A percentile compares a stretch with the other conserved stretches of the same genome.
phyloP scores from a whole-genome alignment of 2,113 vertebrate species.

The Sakesphorus luctuosus region DNA sequence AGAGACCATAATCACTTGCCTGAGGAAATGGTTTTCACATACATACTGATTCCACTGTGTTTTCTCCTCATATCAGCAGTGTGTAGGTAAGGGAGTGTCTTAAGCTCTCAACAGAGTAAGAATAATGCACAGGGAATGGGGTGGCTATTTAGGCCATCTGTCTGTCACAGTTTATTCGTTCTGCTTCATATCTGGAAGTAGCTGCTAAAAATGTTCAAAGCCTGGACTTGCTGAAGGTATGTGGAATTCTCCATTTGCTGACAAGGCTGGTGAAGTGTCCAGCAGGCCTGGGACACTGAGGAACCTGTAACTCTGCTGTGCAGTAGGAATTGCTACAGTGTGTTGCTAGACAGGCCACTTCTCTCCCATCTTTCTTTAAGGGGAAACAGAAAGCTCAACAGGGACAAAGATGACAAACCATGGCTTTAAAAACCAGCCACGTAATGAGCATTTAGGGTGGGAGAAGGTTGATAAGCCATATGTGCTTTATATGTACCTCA shows the following conservation, averaged over 20 bases:
- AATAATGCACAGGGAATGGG: neutral
- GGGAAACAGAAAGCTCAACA: neutral
- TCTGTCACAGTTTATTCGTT: neutral
- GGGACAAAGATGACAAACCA: neutral
- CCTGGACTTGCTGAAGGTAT: neutral
- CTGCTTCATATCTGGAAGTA: neutral
- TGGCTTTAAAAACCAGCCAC: neutral
- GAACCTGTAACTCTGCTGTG: neutral
- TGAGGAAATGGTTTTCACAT: constrained; percentile 37
- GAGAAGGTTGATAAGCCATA: neutral
- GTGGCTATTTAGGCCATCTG: neutral
- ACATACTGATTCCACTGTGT: neutral
- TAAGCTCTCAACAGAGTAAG: neutral
- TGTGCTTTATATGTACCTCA: neutral
- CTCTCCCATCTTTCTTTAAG: neutral
- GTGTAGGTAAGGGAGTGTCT: neutral
- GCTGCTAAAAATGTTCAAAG: neutral
- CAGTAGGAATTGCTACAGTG: fast-evolving
- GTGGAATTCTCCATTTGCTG: neutral
- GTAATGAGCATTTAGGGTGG: neutral
- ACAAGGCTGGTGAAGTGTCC: neutral
- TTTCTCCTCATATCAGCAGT: neutral
- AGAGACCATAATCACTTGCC: constrained; percentile 62
- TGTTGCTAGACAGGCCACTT: neutral
- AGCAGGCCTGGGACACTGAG: fast-evolving